Evolutionary conservation across 1,140 invertebrate species (phyloP).

Genomic region (Saccostrea glomerata): DNA sequence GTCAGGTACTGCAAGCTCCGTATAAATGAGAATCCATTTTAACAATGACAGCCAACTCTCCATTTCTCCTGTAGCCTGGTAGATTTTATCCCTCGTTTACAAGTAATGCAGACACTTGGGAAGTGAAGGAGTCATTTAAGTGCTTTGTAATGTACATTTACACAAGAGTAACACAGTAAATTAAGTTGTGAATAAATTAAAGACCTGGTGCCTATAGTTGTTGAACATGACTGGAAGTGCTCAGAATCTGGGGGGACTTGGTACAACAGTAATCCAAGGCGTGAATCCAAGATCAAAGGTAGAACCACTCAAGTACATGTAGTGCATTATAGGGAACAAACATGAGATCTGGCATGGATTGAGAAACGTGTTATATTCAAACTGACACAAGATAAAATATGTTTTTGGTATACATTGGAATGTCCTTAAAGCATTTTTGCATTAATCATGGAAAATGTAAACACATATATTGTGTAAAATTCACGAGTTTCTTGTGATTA

Average conservation of each 20-base stretch:
- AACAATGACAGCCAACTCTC: not conserved
- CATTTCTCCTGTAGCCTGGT: not conserved
- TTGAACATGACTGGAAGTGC: not conserved
- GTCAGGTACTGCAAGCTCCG: constrained; percentile 5
- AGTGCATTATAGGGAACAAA: not conserved
- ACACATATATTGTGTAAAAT: constrained; percentile 4
- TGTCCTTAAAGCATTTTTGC: not conserved
- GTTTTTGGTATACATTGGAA: not conserved
- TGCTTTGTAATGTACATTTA: constrained; percentile 16
- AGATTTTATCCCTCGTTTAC: constrained; percentile 22
- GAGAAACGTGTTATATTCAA: not conserved
- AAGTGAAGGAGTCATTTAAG: constrained; percentile 23
- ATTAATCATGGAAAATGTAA: not conserved
- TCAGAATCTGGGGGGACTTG: not conserved
- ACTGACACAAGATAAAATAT: not conserved
- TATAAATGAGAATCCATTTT: not conserved
- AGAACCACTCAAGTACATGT: not conserved
- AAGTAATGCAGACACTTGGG: constrained; percentile 15
- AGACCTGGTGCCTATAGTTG: not conserved
- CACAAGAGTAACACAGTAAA: constrained; percentile 1
- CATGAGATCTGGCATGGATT: constrained; percentile 1
- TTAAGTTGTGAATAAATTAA: constrained; percentile 26
- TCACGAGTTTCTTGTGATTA: not conserved
- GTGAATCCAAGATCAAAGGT: not conserved
- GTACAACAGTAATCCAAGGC: not conserved